Conservation (phyloP, 2,113 vertebrate genomes). For the Chloebia gouldiae region DNA sequence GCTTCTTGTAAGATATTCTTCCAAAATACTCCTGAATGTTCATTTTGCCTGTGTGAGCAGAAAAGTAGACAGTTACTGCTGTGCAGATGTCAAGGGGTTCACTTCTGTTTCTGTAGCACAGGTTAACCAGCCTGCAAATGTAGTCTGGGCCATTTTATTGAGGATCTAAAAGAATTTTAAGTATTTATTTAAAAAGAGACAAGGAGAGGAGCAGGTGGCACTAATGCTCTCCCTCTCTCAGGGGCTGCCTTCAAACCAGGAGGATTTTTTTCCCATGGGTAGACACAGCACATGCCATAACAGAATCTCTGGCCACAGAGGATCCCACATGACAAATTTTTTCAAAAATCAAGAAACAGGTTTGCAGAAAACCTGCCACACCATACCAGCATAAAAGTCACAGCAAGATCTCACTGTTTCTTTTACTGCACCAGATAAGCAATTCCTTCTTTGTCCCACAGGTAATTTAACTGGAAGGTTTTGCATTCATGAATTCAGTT, state of each 20-base stretch:
- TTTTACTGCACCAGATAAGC: neutral
- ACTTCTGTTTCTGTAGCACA: neutral
- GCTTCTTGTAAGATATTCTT: constrained; percentile 79
- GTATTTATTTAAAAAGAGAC: neutral
- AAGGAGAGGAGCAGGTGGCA: neutral
- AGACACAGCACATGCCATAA: neutral
- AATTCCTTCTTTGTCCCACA: neutral
- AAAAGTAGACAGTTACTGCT: neutral
- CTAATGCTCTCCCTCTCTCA: neutral
- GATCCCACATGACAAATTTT: neutral
- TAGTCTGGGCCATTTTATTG: neutral
- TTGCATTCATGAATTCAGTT: neutral
- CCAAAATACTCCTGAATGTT: constrained; percentile 82
- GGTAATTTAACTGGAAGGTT: neutral
- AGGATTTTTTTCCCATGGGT: neutral
- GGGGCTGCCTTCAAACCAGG: neutral
- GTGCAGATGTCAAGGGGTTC: neutral
- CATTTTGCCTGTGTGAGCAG: constrained; percentile 67
- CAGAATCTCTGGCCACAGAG: neutral
- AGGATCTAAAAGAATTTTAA: neutral
- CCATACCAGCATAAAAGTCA: neutral
- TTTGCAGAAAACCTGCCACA: neutral
- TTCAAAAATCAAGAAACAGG: neutral
- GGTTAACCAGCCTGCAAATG: neutral
- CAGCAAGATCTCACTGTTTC: neutral